Percentiles rank a stretch among this genome's conserved stretches.
phyloP scores from a whole-genome alignment of 1,140 invertebrate species.

The Vollenhovia emeryi region DNA sequence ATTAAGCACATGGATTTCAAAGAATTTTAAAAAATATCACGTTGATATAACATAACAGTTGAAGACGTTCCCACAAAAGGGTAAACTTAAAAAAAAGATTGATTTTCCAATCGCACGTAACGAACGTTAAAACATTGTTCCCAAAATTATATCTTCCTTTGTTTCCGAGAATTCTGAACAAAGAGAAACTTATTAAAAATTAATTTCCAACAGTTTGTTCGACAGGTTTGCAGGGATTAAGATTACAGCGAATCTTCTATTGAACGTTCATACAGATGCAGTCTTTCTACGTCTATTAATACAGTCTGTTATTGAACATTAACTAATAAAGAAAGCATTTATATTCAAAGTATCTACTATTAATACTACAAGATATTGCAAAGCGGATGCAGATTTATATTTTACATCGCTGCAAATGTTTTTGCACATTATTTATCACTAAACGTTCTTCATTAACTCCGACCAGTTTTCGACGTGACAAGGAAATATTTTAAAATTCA shows the following conservation, averaged over 20 bases:
- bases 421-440: not conserved
- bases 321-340: conserved; percentile 1
- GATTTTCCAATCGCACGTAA: too few relatives aligned
- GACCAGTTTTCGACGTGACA: conserved; percentile 23
- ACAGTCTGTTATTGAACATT: conserved; percentile 2
- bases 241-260: not conserved
- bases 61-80: too few relatives aligned
- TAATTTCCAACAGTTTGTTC: not conserved
- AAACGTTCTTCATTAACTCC: not conserved
- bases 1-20: too few relatives aligned
- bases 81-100: too few relatives aligned
- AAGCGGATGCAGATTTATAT: not conserved
- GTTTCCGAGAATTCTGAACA: not conserved
- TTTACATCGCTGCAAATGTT: not conserved
- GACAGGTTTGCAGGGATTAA: not conserved
- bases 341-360: conserved; percentile 8
- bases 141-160: not conserved
- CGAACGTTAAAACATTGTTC: too few relatives aligned
- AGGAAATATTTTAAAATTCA: conserved; percentile 10
- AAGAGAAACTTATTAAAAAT: not conserved
- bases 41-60: too few relatives aligned
- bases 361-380: not conserved
- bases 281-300: not conserved
- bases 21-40: too few relatives aligned
- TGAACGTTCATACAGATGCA: not conserved